Evolutionary conservation across 2,888 invertebrate genomes (phyloP).

Genomic region (Hofmannophila pseudospretella): DNA sequence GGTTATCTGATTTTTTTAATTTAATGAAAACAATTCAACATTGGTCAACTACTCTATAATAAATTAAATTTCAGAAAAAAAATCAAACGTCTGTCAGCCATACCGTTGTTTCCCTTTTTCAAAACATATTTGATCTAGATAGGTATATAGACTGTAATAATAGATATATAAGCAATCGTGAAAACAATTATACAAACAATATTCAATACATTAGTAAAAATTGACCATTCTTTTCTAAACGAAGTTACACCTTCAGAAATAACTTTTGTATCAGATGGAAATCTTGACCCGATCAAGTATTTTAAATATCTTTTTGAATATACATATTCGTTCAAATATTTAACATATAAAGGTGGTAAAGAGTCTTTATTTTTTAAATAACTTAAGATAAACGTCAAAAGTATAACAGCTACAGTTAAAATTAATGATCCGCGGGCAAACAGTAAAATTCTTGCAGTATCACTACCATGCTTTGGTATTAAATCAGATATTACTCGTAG

Average conservation of each 20-base stretch:
- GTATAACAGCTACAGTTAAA: constrained; percentile 22
- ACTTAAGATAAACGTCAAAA: constrained; percentile 26
- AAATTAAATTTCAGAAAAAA: no score
- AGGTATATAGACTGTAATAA: constrained; percentile 1
- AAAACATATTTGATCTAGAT: no score
- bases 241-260: constrained; percentile 3
- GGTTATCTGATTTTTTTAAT: no score
- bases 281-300: constrained; percentile 21
- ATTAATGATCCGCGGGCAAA: constrained; percentile 35
- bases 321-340: constrained; percentile 23
- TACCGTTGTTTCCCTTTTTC: no score
- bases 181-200: constrained; percentile 10
- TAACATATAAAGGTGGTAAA: constrained; percentile 22
- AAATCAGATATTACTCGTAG: constrained; percentile 20
- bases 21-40: no score
- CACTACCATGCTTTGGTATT: constrained; percentile 27
- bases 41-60: no score
- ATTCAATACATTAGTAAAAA: constrained; percentile 32
- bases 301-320: constrained; percentile 19
- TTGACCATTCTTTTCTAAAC: constrained; percentile 22
- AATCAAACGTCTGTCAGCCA: no score
- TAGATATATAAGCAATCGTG: neutral
- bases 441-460: constrained; percentile 32
- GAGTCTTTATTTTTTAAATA: constrained; percentile 18
- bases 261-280: neutral